Evolutionary conservation across 92 coral and sea anemone genomes (phyloP).

Genomic region (Metridium senile): DNA sequence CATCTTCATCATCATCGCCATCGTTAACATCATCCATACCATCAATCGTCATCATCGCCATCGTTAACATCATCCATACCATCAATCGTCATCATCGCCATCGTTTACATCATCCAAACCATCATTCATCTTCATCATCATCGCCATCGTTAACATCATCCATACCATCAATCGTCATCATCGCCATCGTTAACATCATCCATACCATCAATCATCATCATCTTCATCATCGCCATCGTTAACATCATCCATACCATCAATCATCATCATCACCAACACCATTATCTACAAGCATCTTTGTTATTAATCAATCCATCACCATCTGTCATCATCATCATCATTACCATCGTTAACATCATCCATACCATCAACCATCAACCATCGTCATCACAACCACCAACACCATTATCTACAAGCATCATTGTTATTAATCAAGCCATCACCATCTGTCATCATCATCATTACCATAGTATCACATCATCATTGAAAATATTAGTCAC

Average conservation of each 20-base stretch:
- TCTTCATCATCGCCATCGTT: neutral
- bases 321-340: neutral
- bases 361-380: neutral
- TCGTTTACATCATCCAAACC: neutral
- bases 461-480: neutral
- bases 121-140: neutral
- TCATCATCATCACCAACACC: too few species aligned
- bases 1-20: neutral
- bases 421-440: too few species aligned
- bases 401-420: neutral
- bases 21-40: too few species aligned
- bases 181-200: too few species aligned
- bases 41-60: too few species aligned
- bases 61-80: too few species aligned
- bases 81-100: neutral
- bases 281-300: too few species aligned
- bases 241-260: neutral
- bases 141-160: neutral
- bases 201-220: too few species aligned
- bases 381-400: neutral
- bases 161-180: neutral
- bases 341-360: neutral
- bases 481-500: neutral
- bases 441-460: too few species aligned
- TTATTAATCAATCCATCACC: too few species aligned